Percentiles rank a stretch among this genome's conserved stretches.
Conservation (phyloP, 2,888 invertebrate species). For the Plebejus argus region DNA sequence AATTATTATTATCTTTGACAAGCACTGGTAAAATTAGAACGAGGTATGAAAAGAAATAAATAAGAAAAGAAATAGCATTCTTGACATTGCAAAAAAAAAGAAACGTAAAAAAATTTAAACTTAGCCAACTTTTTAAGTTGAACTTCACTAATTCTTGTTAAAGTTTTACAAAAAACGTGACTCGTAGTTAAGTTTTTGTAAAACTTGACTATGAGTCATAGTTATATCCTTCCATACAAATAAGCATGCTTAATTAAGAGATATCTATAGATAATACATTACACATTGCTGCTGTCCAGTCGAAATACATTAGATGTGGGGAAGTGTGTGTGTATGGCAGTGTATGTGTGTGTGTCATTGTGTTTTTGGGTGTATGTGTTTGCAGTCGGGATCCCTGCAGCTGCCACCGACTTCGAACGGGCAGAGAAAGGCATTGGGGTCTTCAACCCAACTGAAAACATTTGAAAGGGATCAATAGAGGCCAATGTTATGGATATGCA, state of each 20-base stretch:
- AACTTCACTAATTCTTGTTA: not conserved
- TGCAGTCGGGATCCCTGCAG: slow-evolving; percentile 77
- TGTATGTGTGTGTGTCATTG: slow-evolving; percentile 55
- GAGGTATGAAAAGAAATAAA: not conserved
- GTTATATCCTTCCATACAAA: not conserved
- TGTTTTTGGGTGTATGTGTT: slow-evolving; percentile 69
- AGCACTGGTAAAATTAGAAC: not conserved
- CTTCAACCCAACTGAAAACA: slow-evolving; percentile 73
- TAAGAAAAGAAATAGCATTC: not conserved
- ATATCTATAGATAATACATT: slow-evolving; percentile 64
- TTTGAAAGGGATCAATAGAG: slow-evolving; percentile 42
- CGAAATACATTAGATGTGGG: slow-evolving; percentile 47
- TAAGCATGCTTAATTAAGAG: slow-evolving; percentile 40
- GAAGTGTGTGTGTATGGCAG: slow-evolving; percentile 57
- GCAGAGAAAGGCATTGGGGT: slow-evolving; percentile 75
- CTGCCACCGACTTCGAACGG: slow-evolving; percentile 75
- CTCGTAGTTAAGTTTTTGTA: not conserved
- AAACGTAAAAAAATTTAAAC: not conserved
- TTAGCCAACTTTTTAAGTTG: not conserved
- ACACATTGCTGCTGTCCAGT: slow-evolving; percentile 68
- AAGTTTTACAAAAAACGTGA: not conserved
- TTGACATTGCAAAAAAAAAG: not conserved
- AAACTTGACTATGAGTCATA: not conserved
- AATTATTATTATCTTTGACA: not conserved
- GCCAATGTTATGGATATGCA: slow-evolving; percentile 16